Evolutionary conservation across 1,140 invertebrate genomes (phyloP).

Genomic region (Daktulosphaira vitifoliae): DNA sequence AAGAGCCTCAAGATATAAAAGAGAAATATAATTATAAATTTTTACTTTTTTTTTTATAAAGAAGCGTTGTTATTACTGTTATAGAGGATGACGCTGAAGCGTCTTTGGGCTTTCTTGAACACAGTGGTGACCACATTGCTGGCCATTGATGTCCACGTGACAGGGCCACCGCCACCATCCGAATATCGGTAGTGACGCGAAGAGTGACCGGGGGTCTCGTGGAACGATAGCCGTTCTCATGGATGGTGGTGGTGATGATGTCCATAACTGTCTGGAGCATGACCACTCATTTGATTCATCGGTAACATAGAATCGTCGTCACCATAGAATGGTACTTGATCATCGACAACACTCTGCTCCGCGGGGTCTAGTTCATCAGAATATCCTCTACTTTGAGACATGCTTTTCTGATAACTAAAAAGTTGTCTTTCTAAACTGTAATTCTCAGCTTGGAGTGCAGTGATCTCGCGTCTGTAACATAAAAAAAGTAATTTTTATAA

Average conservation of each 20-base stretch:
- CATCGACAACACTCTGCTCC: conserved; percentile 35
- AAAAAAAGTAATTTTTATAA: background rate
- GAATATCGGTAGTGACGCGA: conserved; percentile 21
- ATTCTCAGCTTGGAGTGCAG: conserved; percentile 74
- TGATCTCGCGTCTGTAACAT: conserved; percentile 63
- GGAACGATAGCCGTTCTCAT: conserved; percentile 24
- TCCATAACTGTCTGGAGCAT: background rate
- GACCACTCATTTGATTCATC: background rate
- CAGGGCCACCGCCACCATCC: conserved; percentile 28
- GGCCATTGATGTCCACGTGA: conserved; percentile 30
- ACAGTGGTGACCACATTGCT: conserved; percentile 19
- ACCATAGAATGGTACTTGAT: background rate
- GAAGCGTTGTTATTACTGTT: conserved; percentile 8
- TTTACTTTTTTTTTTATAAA: no score
- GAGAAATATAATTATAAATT: no score
- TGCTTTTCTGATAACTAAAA: conserved; percentile 77
- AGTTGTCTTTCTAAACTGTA: conserved; percentile 75
- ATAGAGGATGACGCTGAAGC: conserved; percentile 30
- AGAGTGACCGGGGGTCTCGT: conserved; percentile 16
- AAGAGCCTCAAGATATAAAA: no score
- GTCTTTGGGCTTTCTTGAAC: conserved; percentile 29
- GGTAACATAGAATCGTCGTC: background rate
- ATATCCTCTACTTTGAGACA: conserved; percentile 57
- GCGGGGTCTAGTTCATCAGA: conserved; percentile 46
- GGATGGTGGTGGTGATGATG: conserved; percentile 18